Evolutionary conservation across 1,140 invertebrate genomes (phyloP).

Genomic region (Drosophila repletoides): DNA sequence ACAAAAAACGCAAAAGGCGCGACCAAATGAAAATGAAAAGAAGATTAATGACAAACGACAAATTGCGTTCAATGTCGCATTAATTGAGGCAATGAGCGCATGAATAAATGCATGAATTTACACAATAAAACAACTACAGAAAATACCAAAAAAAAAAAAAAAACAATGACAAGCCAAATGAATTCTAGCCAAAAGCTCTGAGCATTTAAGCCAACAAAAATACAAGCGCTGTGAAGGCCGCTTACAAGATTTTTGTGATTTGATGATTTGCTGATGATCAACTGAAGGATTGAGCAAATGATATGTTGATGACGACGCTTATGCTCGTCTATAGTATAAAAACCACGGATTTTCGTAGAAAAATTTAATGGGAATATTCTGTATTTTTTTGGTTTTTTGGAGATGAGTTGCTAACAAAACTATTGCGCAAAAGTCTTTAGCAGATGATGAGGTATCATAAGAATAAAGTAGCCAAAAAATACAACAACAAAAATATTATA

Average conservation of each 20-base stretch:
- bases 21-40: constrained; percentile 46
- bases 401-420: background rate
- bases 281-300: constrained; percentile 11
- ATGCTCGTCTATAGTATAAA: too few relatives aligned
- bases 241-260: constrained; percentile 46
- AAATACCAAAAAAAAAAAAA: constrained; percentile 23
- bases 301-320: constrained; percentile 3
- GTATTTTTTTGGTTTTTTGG: too few relatives aligned
- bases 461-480: too few relatives aligned
- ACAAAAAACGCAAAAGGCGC: constrained; percentile 24
- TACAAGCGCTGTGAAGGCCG: constrained; percentile 46
- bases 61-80: constrained; percentile 80
- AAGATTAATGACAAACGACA: constrained; percentile 80
- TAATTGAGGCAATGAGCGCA: constrained; percentile 80
- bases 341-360: too few relatives aligned
- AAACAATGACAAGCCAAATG: constrained; percentile 55
- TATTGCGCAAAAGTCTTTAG: background rate
- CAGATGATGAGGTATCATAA: background rate
- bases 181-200: constrained; percentile 57
- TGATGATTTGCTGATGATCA: constrained; percentile 6
- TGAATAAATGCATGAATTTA: constrained; percentile 75
- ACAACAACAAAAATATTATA: background rate
- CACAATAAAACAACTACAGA: constrained; percentile 28
- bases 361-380: too few relatives aligned
- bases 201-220: constrained; percentile 29